phyloP scores from a whole-genome alignment of 2,888 invertebrate species.

The Morpho deidamia region DNA sequence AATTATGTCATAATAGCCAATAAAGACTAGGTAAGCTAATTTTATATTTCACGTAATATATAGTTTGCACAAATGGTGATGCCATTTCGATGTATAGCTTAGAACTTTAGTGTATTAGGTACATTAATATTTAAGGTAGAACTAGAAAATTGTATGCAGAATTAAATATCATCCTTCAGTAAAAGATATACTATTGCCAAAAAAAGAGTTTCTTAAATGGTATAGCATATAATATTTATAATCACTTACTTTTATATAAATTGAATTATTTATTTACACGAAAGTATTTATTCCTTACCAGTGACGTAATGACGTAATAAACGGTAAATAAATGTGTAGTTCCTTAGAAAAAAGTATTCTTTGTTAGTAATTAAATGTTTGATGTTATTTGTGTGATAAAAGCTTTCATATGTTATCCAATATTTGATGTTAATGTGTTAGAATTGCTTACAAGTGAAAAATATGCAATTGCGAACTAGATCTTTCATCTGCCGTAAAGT shows the following conservation, averaged over 20 bases:
- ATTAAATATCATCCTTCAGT: constrained; percentile 5
- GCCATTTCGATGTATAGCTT: constrained; percentile 11
- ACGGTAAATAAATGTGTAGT: constrained; percentile 23
- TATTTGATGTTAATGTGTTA: constrained; percentile 20
- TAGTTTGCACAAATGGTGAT: constrained; percentile 10
- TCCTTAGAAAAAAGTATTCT: constrained; percentile 25
- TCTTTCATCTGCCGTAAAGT: background rate
- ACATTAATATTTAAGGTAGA: constrained; percentile 11
- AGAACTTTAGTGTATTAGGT: constrained; percentile 7
- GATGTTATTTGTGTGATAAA: constrained; percentile 50
- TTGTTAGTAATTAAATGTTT: constrained; percentile 54
- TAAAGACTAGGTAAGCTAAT: background rate
- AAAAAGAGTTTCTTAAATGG: constrained; percentile 1
- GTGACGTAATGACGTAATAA: constrained; percentile 4
- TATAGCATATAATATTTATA: background rate
- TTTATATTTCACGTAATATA: constrained; percentile 8
- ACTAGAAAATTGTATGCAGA: constrained; percentile 6
- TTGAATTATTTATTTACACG: constrained; percentile 1
- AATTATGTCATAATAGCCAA: background rate
- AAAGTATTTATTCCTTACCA: constrained; percentile 1
- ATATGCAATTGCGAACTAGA: constrained; percentile 4
- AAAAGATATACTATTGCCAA: constrained; percentile 7
- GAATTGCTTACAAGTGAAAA: constrained; percentile 12
- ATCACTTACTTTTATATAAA: background rate
- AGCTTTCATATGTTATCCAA: constrained; percentile 51